Base-by-base conservation (phyloP, 1,140 invertebrate genomes). In the Eueides isabella region DNA sequence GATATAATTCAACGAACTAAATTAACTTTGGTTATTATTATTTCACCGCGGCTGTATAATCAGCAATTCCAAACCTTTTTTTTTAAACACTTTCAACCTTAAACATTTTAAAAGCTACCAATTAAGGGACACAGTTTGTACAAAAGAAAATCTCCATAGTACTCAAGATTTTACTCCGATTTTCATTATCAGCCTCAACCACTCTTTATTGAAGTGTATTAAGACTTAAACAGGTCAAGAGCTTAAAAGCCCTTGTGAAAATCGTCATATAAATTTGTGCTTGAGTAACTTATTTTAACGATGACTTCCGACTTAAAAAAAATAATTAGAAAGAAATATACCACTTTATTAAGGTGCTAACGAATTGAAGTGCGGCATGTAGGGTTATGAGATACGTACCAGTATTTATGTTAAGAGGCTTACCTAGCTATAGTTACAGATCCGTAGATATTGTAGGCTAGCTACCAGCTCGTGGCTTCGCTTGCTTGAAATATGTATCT, bases 161-260 rank as follows among this genome's bases (percentile, higher is more conserved):
- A 16, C 48, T 55, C n/a, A 55, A 55, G 48, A 55, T 55, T 26
- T 26, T 55, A 55, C 48, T 55, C 23, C 12, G 48, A 55, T 55
- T 55, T 55, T 55, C 48, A 55, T 55, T 55, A 55, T 55, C 48
- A 55, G 48, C 48, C 2, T 55, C 48, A 55, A 55, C 48, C 48
- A 26, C 48, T 55, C 48, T 55, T 55, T 55, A 55, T 55, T 55
- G 48, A 55, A 55, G 48, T 55, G 23, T 55, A 55, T 55, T 55
- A 55, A 55, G 48, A 55, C 48, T 55, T 55, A 55, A 55, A 55
- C 48, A 55, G 48, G 48, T 55, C 48, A 55, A 55, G 48, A 55
- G 48, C 48, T 55, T 55, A 55, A 55, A 55, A 55, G 48, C 48
- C 11, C 48, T 55, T 55, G 48, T 55, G 48, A 55, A 14, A 55